These are phyloP conservation scores for Plebejus argus DNA, from an alignment of 2,888 invertebrate species.

Conservation along the genomic window DNA sequence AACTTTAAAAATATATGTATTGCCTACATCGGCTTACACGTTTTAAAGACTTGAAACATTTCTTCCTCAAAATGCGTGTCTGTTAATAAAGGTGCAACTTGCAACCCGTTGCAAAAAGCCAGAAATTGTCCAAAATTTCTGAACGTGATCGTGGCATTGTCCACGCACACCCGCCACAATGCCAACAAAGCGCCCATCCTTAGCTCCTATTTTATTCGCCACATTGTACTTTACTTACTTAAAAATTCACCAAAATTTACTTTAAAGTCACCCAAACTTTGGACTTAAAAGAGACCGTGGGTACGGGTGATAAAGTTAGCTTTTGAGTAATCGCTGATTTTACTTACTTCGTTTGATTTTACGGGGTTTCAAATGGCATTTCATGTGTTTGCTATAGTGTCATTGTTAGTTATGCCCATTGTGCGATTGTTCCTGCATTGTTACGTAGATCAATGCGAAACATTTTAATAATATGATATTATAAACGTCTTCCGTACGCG, in stretches of 20 bases:
- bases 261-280: slow-evolving; percentile 41
- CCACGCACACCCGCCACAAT: slow-evolving; percentile 77
- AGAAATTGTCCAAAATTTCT: slow-evolving; percentile 77
- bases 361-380: slow-evolving; percentile 56
- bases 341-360: slow-evolving; percentile 46
- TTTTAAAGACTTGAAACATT: background rate
- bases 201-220: slow-evolving; percentile 74
- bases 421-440: slow-evolving; percentile 72
- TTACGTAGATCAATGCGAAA: slow-evolving; percentile 74
- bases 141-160: slow-evolving; percentile 74
- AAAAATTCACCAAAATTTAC: slow-evolving; percentile 54
- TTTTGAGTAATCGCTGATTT: slow-evolving; percentile 26
- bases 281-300: slow-evolving; percentile 42
- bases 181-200: slow-evolving; percentile 72
- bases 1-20: too few relatives aligned
- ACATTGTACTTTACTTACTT: slow-evolving; percentile 72
- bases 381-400: slow-evolving; percentile 78
- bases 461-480: slow-evolving; percentile 81
- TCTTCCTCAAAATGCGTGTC: slow-evolving; percentile 51
- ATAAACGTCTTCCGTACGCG: slow-evolving; percentile 76
- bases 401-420: slow-evolving; percentile 79
- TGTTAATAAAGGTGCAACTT: slow-evolving; percentile 75
- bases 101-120: slow-evolving; percentile 79
- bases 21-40: too few relatives aligned
- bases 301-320: slow-evolving; percentile 7